Evolutionary conservation across 1,140 invertebrate genomes (phyloP).

Genomic region (Probaryconus sp.): DNA sequence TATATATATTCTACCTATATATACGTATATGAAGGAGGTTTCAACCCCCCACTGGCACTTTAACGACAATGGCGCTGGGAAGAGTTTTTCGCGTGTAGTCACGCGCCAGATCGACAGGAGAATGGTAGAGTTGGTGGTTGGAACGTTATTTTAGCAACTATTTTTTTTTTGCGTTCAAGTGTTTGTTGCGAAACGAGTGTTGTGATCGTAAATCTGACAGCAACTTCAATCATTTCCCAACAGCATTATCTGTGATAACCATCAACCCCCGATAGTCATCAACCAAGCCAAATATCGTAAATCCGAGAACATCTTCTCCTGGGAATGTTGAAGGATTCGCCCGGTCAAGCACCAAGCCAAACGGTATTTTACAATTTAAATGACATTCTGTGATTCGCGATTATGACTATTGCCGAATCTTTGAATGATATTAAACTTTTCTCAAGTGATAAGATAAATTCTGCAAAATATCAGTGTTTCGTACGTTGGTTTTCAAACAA

Average conservation of each 20-base stretch:
- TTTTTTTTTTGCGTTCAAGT: constrained; percentile 4
- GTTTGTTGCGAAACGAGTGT: not conserved
- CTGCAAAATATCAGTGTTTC: too few relatives aligned
- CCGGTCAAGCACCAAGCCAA: constrained; percentile 71
- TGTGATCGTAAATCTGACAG: not conserved
- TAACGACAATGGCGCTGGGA: constrained; percentile 10
- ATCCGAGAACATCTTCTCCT: constrained; percentile 53
- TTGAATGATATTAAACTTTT: not conserved
- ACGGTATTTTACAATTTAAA: constrained; percentile 64
- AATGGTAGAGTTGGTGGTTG: too few relatives aligned
- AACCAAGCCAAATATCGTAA: not conserved
- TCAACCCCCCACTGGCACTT: not conserved
- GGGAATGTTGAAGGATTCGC: constrained; percentile 75
- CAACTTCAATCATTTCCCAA: not conserved
- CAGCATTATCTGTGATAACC: not conserved
- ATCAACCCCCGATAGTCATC: too few relatives aligned
- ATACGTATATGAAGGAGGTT: not conserved
- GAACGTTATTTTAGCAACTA: not conserved
- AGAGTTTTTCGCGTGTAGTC: constrained; percentile 3
- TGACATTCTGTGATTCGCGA: constrained; percentile 3
- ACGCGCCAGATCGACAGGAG: constrained; percentile 4
- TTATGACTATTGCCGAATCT: not conserved
- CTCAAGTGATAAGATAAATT: too few relatives aligned
- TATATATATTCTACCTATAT: too few relatives aligned
- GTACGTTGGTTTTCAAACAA: too few relatives aligned